These are phyloP conservation scores for Agriopis aurantiaria DNA, from an alignment of 2,888 invertebrate genomes.

Conservation along the genomic window DNA sequence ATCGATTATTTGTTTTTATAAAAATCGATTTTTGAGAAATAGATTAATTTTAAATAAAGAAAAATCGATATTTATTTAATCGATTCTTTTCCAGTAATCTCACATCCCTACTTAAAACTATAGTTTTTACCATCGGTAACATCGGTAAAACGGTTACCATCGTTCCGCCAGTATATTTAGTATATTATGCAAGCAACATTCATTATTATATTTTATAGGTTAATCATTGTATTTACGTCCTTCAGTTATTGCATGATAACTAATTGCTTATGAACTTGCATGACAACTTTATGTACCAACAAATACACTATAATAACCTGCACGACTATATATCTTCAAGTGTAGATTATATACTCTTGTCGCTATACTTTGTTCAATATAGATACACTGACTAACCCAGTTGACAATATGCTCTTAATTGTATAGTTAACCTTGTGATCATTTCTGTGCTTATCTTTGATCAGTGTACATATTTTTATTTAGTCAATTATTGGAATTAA, in stretches of 20 bases:
- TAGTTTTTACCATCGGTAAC: too few species aligned
- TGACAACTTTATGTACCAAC: conserved; percentile 20
- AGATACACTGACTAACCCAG: neutral
- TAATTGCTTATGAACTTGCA: conserved; percentile 24
- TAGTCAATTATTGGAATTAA: neutral
- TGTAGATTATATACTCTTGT: neutral
- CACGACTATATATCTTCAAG: neutral
- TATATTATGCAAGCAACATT: too few species aligned
- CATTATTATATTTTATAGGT: too few species aligned
- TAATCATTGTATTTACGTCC: neutral
- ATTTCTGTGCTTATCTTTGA: neutral
- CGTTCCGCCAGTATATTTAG: too few species aligned
- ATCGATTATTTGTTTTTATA: too few species aligned
- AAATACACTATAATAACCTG: conserved; percentile 16
- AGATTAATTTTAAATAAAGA: too few species aligned
- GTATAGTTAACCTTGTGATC: conserved; percentile 4
- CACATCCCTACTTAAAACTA: too few species aligned
- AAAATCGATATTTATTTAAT: too few species aligned
- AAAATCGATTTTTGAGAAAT: too few species aligned
- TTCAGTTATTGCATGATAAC: conserved; percentile 22
- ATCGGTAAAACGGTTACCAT: too few species aligned
- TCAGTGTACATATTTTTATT: neutral
- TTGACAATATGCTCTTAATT: neutral
- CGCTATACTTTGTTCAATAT: conserved; percentile 3
- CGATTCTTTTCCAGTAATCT: too few species aligned